These are phyloP conservation scores for Psittacula echo DNA, from an alignment of 2,797 vertebrate species.

Conservation along the genomic window DNA sequence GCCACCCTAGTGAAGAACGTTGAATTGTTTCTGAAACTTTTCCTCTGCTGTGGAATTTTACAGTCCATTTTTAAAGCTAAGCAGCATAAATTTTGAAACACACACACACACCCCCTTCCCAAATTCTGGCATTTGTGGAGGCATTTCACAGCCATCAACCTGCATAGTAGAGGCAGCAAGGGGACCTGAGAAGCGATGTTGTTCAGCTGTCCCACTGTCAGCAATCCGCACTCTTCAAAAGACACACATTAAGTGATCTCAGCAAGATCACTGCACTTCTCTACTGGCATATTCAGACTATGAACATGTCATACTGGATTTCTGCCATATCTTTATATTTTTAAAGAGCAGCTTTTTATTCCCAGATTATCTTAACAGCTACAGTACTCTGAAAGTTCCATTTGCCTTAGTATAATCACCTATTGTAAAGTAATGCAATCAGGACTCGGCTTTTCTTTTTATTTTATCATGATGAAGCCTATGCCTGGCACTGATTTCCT, in stretches of 20 bases:
- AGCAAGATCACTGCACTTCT: not conserved
- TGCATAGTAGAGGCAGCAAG: not conserved
- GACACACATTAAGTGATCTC: not conserved
- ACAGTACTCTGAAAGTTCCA: not conserved
- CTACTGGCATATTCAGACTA: not conserved
- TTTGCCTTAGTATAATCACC: not conserved
- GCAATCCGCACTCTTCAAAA: not conserved
- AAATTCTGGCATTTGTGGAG: not conserved
- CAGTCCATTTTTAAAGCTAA: not conserved
- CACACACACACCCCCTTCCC: not conserved
- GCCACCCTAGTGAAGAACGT: not conserved
- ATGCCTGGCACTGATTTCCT: not conserved
- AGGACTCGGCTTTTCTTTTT: not conserved
- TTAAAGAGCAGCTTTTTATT: not conserved
- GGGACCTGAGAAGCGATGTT: not conserved
- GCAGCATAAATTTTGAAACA: not conserved
- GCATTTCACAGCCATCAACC: not conserved
- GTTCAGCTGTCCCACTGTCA: not conserved
- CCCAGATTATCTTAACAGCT: not conserved
- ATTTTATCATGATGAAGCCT: not conserved
- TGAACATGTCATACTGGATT: rapidly evolving
- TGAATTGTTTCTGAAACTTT: not conserved
- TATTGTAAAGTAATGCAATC: not conserved
- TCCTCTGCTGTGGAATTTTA: not conserved
- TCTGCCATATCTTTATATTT: not conserved